These are phyloP conservation scores for Platyrinchus mystaceus DNA, from an alignment of 2,797 vertebrate genomes.

Conservation along the genomic window DNA sequence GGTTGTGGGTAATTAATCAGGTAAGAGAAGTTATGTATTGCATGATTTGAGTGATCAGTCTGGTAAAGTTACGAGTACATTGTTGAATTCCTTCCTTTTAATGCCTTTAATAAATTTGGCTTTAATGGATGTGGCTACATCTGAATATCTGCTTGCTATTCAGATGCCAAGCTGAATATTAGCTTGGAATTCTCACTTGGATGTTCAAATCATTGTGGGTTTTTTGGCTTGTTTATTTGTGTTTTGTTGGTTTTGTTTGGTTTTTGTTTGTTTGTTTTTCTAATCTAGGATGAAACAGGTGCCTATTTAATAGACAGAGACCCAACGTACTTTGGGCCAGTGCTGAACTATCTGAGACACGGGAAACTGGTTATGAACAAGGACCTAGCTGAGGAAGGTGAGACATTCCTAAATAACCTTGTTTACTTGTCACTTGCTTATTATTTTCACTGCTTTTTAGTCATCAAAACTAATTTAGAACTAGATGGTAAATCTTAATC, in stretches of 20 bases:
- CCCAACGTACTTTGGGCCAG: conserved; percentile 95
- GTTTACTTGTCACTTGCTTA: neutral
- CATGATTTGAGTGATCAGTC: neutral
- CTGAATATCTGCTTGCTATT: neutral
- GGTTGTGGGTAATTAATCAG: neutral
- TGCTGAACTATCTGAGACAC: conserved; percentile 97
- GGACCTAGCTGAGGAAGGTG: conserved; percentile 98
- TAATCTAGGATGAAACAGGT: conserved; percentile 92
- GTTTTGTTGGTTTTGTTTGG: neutral
- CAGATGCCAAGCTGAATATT: neutral
- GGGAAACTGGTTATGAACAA: conserved; percentile 98
- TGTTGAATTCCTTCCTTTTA: neutral
- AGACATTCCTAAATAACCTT: neutral
- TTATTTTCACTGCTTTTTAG: neutral
- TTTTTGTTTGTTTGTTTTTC: neutral
- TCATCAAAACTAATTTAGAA: neutral
- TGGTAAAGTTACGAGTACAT: neutral
- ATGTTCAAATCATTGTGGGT: neutral
- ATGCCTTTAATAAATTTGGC: neutral
- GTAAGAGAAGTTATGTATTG: neutral
- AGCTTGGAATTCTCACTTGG: neutral
- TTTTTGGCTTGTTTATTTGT: neutral
- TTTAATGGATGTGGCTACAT: neutral
- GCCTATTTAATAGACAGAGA: conserved; percentile 99
- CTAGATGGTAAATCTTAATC: neutral